These are phyloP conservation scores for Lytechinus pictus DNA, from an alignment of 35 echinoderm and acorn worm species.

Conservation along the genomic window DNA sequence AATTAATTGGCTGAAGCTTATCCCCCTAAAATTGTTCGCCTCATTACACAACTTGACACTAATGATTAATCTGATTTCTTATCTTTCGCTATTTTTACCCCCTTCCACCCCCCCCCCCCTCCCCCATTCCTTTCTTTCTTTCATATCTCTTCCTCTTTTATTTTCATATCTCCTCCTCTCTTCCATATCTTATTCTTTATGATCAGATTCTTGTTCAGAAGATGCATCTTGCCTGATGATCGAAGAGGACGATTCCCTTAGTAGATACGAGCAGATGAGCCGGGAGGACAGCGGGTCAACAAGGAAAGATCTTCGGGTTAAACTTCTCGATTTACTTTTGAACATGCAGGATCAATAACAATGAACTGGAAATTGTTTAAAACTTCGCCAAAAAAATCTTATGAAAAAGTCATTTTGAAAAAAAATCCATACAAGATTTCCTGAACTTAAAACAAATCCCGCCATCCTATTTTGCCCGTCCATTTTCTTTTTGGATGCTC, in stretches of 20 bases:
- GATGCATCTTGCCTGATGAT: constrained; percentile 23
- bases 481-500: not conserved
- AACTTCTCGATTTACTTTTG: constrained; percentile 43
- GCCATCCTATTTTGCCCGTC: not conserved
- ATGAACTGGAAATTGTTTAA: not conserved
- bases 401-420: not conserved
- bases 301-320: constrained; percentile 32
- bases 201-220: constrained; percentile 22
- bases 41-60: too few species aligned
- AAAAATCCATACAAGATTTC: not conserved
- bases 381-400: not conserved
- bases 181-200: not conserved
- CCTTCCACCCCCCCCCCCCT: too few species aligned
- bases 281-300: constrained; percentile 16
- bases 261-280: not conserved
- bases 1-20: too few species aligned
- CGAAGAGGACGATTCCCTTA: not conserved
- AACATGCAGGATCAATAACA: constrained; percentile 45
- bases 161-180: not conserved
- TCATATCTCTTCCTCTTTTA: not conserved
- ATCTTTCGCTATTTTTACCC: too few species aligned
- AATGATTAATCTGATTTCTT: too few species aligned
- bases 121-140: not conserved
- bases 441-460: not conserved
- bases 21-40: too few species aligned